Percentiles rank a stretch among this genome's conserved stretches.
Evolutionary conservation across 2,797 vertebrate genomes (phyloP).

Genomic region (Amniataba percoides): DNA sequence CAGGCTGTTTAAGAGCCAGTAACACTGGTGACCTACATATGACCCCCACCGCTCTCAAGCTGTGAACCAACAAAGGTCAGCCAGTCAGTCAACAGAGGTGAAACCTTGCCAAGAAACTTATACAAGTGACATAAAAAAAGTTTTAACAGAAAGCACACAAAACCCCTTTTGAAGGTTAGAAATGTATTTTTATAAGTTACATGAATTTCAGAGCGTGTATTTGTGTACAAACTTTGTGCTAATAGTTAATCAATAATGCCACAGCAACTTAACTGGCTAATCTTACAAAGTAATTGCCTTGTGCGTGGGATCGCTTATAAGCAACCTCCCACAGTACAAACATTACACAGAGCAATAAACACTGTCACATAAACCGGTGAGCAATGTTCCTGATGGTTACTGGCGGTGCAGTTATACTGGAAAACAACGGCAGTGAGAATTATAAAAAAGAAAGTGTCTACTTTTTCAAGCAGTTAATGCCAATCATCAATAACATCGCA

Average conservation of each 20-base stretch:
- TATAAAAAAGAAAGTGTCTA: neutral
- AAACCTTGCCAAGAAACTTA: neutral
- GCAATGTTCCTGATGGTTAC: slow-evolving; percentile 8
- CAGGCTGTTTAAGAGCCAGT: neutral
- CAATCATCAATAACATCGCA: slow-evolving; percentile 13
- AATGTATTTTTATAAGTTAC: slow-evolving; percentile 80
- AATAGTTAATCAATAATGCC: slow-evolving; percentile 64
- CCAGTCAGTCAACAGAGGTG: neutral
- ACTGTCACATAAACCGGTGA: slow-evolving; percentile 3
- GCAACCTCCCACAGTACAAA: slow-evolving; percentile 52
- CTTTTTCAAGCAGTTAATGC: slow-evolving; percentile 8
- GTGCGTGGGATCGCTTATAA: slow-evolving; percentile 1
- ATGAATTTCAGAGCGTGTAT: slow-evolving; percentile 24
- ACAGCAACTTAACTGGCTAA: slow-evolving; percentile 50
- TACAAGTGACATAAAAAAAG: neutral
- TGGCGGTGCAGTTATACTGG: slow-evolving; percentile 13
- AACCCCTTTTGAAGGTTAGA: slow-evolving; percentile 45
- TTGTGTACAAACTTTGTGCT: slow-evolving; percentile 48
- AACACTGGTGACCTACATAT: neutral
- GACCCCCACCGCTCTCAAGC: neutral
- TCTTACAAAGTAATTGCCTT: slow-evolving; percentile 45
- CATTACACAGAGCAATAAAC: slow-evolving; percentile 50
- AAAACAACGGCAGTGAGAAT: slow-evolving; percentile 3
- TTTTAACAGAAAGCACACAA: slow-evolving; percentile 31
- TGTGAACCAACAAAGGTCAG: neutral